phyloP scores from a whole-genome alignment of 2,888 invertebrate species.

The Agrochola lota region DNA sequence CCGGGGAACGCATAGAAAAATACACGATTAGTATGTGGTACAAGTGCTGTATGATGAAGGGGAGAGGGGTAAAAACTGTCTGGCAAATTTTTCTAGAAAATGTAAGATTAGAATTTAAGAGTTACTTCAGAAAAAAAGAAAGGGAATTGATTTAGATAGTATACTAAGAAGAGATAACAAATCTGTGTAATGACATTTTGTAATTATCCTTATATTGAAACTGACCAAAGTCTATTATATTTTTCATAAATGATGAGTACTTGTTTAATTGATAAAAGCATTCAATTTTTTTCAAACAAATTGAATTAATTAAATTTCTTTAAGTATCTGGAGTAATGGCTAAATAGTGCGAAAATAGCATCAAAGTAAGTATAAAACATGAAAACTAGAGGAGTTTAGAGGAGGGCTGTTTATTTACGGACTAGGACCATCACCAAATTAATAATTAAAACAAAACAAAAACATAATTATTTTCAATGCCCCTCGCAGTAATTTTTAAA shows the following conservation, averaged over 20 bases:
- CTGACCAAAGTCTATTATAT: too few species aligned
- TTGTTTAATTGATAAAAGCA: neutral
- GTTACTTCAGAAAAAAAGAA: neutral
- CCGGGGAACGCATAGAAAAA: conserved; percentile 82
- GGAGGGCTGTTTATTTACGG: conserved; percentile 15
- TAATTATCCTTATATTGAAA: too few species aligned
- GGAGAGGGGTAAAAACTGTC: neutral
- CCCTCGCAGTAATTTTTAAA: neutral
- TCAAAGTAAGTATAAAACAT: conserved; percentile 7
- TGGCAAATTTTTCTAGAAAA: neutral
- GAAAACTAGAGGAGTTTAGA: conserved; percentile 6
- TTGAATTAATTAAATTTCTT: neutral
- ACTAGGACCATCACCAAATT: conserved; percentile 49
- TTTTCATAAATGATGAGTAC: neutral
- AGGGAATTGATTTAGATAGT: neutral
- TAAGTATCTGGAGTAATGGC: neutral
- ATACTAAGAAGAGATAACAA: too few species aligned
- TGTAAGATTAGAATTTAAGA: too few species aligned
- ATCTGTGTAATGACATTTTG: too few species aligned
- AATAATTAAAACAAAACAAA: conserved; percentile 17
- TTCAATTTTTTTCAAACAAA: too few species aligned
- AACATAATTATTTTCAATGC: neutral
- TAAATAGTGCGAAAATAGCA: neutral
- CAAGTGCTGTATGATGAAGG: neutral
- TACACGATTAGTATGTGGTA: conserved; percentile 79